A percentile compares a stretch with the other conserved stretches of the same genome.
Conservation (phyloP, 2,797 vertebrate genomes). For the Macroramphosus scolopax region DNA sequence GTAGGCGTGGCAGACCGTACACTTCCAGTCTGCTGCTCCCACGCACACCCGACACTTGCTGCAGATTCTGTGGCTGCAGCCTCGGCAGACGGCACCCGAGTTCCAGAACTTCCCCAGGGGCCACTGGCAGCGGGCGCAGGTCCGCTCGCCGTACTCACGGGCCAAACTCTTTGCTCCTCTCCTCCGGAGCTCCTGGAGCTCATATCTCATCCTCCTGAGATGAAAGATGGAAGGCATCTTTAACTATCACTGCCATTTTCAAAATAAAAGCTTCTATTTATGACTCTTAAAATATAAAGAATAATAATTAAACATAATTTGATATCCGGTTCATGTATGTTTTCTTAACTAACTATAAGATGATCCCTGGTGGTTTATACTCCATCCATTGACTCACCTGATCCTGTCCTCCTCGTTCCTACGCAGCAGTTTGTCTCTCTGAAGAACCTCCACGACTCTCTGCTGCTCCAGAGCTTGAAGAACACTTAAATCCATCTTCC, state of each 20-base stretch:
- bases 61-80: conserved; percentile 92
- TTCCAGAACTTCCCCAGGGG: conserved; percentile 82
- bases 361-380: neutral
- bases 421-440: conserved; percentile 83
- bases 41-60: conserved; percentile 77
- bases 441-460: conserved; percentile 84
- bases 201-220: conserved; percentile 83
- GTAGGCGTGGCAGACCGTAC: conserved; percentile 86
- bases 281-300: no score
- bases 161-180: conserved; percentile 68
- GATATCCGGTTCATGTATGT: no score
- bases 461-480: conserved; percentile 83
- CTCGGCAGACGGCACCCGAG: conserved; percentile 82
- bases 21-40: conserved; percentile 80
- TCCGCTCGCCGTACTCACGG: conserved; percentile 72
- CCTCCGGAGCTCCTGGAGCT: conserved; percentile 83
- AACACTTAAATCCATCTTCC: conserved; percentile 77
- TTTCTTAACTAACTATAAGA: neutral
- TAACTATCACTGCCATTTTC: no score
- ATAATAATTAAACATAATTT: no score
- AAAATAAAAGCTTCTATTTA: no score
- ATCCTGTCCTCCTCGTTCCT: conserved; percentile 85
- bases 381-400: conserved; percentile 72
- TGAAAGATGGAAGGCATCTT: neutral
- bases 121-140: conserved; percentile 86